These are phyloP conservation scores for Tauraco erythrolophus DNA, from an alignment of 2,113 vertebrate species.

Conservation along the genomic window DNA sequence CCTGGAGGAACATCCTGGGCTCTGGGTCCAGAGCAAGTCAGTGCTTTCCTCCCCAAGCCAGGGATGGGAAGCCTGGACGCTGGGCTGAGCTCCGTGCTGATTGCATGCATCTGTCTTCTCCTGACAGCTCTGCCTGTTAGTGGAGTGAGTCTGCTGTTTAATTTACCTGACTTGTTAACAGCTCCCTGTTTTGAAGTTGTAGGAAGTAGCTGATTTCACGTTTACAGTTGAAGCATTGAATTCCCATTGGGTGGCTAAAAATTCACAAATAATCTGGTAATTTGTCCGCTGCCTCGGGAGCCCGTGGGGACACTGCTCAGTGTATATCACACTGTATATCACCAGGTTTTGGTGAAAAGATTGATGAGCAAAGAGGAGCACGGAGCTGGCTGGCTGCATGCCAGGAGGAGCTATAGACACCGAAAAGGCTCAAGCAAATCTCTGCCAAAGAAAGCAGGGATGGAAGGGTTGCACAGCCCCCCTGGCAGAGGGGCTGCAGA, in stretches of 20 bases:
- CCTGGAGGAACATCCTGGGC: not conserved
- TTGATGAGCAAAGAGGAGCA: conserved; percentile 53
- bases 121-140: conserved; percentile 76
- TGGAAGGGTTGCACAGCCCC: not conserved
- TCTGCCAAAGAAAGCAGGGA: not conserved
- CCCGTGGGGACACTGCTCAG: conserved; percentile 11
- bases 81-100: conserved; percentile 43
- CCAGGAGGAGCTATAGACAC: conserved; percentile 8
- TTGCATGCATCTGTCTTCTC: conserved; percentile 76
- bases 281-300: conserved; percentile 54
- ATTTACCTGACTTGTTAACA: conserved; percentile 79
- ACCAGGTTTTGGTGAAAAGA: conserved; percentile 54
- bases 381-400: not conserved
- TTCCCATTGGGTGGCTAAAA: conserved; percentile 60
- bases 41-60: not conserved
- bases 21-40: not conserved
- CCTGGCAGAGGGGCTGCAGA: not conserved
- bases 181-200: conserved; percentile 73
- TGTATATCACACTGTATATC: conserved; percentile 18
- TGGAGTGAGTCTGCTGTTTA: conserved; percentile 71
- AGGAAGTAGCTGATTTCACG: conserved; percentile 66
- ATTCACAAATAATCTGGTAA: conserved; percentile 73
- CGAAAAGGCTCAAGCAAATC: not conserved
- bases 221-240: conserved; percentile 58
- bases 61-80: not conserved